Base-by-base conservation (phyloP, 1,140 invertebrate species). In the Olivierus martensii region DNA sequence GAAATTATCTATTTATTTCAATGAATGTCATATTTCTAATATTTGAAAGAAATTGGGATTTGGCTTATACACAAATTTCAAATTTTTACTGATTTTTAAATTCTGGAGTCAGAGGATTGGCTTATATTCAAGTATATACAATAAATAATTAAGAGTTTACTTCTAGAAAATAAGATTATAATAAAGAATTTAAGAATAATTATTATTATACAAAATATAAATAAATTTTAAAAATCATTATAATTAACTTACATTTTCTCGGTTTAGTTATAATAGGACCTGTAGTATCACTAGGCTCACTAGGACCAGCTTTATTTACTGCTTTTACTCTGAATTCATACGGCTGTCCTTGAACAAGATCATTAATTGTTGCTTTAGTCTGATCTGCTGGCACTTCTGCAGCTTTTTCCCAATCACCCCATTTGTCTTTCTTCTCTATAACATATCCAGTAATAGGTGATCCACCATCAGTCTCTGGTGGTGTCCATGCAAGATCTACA, bases 361-460 rank as follows among this genome's bases (percentile, higher is more conserved):
- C 82, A 1, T 83, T 82, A 19, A 97, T 88, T 39, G 82, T 87
- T 19, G 84, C 86, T 46, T 77, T 82, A n/a, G 83, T 85, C 62
- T 81, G 71, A 58, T 79, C 77, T 6, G 82, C 82, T 5, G 89
- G 87, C 5, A 84, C 79, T 68, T 87, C 84, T 1, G 84, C 63
- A 0, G 85, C 87, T 67, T 87, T 91, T 65, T 93, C 89, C 91
- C 91, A 96, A 62, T 88, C 81, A 17, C 88, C 87, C 63, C 84
- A 89, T 67, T 91, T 91, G 66, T 92, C 88, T 67, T 90, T 91
- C 76, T 91, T 91, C 72, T 94, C 89, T 44, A 94, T 72, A 43
- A 92, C 72, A 65, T 92, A 93, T 14, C 81, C 82, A 19, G 83
- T 83, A 49, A 94, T 79, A 36, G 87, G 88, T 1, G 87, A 81